phyloP scores from a whole-genome alignment of 2,113 vertebrate genomes.

The Aix galericulata region DNA sequence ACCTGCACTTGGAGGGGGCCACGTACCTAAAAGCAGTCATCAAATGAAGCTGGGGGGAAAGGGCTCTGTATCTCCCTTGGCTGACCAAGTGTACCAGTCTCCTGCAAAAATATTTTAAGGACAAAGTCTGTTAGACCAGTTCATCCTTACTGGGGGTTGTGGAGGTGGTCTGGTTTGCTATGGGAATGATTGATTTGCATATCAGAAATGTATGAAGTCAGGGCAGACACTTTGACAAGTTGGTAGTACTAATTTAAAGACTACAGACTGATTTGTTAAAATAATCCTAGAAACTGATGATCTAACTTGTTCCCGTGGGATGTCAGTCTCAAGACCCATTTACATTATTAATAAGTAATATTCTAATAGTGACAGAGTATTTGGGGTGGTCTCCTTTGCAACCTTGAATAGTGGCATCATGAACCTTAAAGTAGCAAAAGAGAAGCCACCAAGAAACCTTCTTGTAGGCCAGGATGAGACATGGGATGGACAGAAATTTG shows the following conservation, averaged over 20 bases:
- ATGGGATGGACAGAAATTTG: background rate
- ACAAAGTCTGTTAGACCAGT: background rate
- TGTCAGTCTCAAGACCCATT: background rate
- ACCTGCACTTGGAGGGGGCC: background rate
- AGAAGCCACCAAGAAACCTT: background rate
- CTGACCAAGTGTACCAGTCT: background rate
- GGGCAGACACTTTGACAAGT: background rate
- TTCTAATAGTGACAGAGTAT: background rate
- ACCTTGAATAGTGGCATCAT: background rate
- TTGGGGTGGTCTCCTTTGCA: background rate
- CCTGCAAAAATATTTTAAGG: background rate
- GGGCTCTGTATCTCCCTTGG: background rate
- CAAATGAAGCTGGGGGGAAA: rapidly evolving
- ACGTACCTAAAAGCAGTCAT: background rate
- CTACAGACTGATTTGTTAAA: background rate
- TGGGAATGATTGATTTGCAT: background rate
- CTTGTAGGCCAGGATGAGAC: background rate
- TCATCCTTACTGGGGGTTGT: background rate
- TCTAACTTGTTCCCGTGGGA: background rate
- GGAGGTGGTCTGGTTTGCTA: background rate
- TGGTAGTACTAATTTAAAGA: background rate
- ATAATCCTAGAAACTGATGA: background rate
- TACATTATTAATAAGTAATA: background rate
- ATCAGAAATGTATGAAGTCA: background rate
- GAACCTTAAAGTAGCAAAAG: background rate